Evolutionary conservation across 1,140 invertebrate species (phyloP), one percentile per base, ranked within the genome.

Genomic region (Heterodera schachtii): DNA sequence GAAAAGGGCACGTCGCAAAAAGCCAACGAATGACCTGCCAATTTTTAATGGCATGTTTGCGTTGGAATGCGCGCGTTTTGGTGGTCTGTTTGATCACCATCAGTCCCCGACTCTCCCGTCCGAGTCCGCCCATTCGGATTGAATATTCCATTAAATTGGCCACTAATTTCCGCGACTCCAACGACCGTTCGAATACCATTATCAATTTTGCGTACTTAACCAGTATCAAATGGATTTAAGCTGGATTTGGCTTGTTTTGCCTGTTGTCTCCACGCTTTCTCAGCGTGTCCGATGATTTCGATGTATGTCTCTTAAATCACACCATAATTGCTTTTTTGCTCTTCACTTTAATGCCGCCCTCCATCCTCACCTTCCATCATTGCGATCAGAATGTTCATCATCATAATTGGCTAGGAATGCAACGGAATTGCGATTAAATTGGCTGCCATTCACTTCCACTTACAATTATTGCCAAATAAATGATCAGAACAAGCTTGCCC

Each of bases 181-280:
- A 94, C 0, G 96, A 95, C 49, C 96, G 91, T 90, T 99, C 97
- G 84, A 98, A 88, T 0, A 96, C 95, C 13, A 98, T 95, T 5
- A 98, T 95, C 84, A 98, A 98, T 91, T 98, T 98, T 0, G 97
- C 96, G 95, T 96, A 98, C 94, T 98, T 43, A 31, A 8, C n/a
- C 31, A 75, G 76, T 75, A 71, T 16, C 31, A 41, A 47, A 75
- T 52, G 7, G 46, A 31, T 67, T 69, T 49, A 70, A 64, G 47
- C 19, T 83, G n/a, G 49, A 70, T 70, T 8, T 19, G 19, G 9
- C 67, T 43, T 9, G 19, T 78, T 82, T 89, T 89, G 96, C 95
- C 93, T 97, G 96, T 91, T 98, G 97, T 90, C 97, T 94, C 94
- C 95, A 98, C 90, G 98, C 97, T 90, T 98, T 98, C 90, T 98